A percentile compares a stretch with the other conserved stretches of the same genome.
These are phyloP conservation scores for Carollia perspicillata DNA, from an alignment of 2,113 vertebrate genomes.

Conservation along the genomic window DNA sequence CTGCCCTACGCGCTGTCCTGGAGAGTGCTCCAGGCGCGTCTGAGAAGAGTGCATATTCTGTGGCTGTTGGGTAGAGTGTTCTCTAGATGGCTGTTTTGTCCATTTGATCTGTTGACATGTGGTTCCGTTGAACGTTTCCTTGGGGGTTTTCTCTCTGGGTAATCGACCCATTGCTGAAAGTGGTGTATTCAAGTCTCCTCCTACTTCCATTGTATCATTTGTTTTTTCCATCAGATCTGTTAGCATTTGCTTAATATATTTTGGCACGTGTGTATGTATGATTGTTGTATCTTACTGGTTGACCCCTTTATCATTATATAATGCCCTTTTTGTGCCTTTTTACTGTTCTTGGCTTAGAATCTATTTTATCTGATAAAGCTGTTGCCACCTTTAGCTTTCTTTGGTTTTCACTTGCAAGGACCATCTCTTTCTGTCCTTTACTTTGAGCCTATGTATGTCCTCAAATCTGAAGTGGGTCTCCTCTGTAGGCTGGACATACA, in stretches of 20 bases:
- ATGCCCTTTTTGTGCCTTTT: neutral
- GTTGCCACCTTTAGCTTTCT: neutral
- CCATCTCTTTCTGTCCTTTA: neutral
- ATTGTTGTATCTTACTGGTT: neutral
- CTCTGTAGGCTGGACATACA: neutral
- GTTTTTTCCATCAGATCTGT: neutral
- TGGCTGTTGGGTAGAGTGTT: neutral
- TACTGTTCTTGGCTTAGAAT: neutral
- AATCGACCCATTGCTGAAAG: neutral
- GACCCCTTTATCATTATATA: neutral
- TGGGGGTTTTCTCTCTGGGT: neutral
- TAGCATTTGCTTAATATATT: neutral
- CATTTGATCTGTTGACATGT: neutral
- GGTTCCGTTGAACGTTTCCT: neutral
- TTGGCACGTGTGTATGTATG: neutral
- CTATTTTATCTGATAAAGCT: neutral
- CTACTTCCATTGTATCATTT: neutral
- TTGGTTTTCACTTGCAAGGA: neutral
- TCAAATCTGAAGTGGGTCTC: neutral
- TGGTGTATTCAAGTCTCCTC: neutral
- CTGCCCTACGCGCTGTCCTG: neutral
- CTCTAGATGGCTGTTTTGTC: neutral
- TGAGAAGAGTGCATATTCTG: neutral
- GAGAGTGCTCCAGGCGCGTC: neutral
- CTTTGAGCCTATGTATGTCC: neutral